Evolutionary conservation across 1,140 invertebrate genomes (phyloP), one percentile per base, ranked within the genome.

Genomic region (Plectrocnemia conspersa): DNA sequence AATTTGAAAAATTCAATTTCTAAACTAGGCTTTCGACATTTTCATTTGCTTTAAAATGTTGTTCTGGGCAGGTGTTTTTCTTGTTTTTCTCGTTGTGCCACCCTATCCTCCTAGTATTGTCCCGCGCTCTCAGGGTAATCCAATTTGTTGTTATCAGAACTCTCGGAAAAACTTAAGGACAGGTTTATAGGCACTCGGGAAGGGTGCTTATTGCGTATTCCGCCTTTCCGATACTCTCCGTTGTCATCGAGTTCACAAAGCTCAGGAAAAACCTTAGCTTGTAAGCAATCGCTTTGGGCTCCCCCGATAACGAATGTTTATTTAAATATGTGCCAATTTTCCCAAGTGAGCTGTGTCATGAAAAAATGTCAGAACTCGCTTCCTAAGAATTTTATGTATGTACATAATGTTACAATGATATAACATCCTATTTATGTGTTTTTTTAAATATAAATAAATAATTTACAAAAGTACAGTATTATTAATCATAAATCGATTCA

Each of bases 91-190:
- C 7, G n/a, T 16, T n/a, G 4, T 5, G 3, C 27, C n/a, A n/a
- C 27, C 7, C 7, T 7, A 32, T 9, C 7, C 27, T 32, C 27
- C 7, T 9, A 7, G 27, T 32, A 32, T 7, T 32, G 7, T 32
- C 27, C 27, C 3, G n/a, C 45, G 21, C 16, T 22, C 3, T 29
- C 24, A 10, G 25, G 3, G 40, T 53, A 53, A 53, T 53, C 52
- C 52, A 53, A 53, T 53, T 53, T 53, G 52, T 18, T 23, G 38
- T 53, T 53, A 53, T 53, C 52, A 53, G 52, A 44, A 53, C 16
- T 32, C 27, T 32, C 41, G 25, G 24, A 9, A 29, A 33, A 45
- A 53, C 52, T 45, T 53, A 18, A 19, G 47, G 33, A 47, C 45
- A 47, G 24, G 45, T 47, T 47, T 47, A 47, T 18, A 23, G 25